Percentiles rank a stretch among this genome's conserved stretches.
Evolutionary conservation across 2,113 vertebrate genomes (phyloP).

Genomic region (Plestiodon gilberti): DNA sequence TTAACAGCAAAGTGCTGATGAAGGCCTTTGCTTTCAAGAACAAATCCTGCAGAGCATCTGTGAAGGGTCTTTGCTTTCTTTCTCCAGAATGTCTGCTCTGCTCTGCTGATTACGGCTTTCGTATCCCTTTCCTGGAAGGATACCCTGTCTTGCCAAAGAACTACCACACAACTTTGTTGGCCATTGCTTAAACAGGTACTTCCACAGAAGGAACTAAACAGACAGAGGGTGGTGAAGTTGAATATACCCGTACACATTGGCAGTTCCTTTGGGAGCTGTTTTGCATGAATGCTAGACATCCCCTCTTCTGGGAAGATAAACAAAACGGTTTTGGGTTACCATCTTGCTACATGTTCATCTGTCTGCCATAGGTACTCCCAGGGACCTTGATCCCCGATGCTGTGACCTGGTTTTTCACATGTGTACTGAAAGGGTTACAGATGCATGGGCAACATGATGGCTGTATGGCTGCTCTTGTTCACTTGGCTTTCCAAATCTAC

Average conservation of each 20-base stretch:
- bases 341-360: neutral
- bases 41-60: neutral
- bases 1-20: neutral
- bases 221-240: neutral
- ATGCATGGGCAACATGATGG: conserved; percentile 93
- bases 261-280: neutral
- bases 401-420: conserved; percentile 90
- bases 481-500: conserved; percentile 94
- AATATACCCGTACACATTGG: neutral
- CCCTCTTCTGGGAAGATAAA: neutral
- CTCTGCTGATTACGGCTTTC: conserved; percentile 87
- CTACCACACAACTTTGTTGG: conserved; percentile 93
- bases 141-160: conserved; percentile 90
- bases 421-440: conserved; percentile 90
- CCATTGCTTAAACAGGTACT: conserved; percentile 90
- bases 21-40: neutral
- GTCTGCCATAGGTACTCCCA: conserved; percentile 80
- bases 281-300: neutral
- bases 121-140: conserved; percentile 94
- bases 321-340: neutral
- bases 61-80: conserved; percentile 5
- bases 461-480: conserved; percentile 87
- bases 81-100: conserved; percentile 88
- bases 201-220: neutral
- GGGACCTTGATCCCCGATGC: conserved; percentile 90